Base-by-base conservation (phyloP, 2,797 vertebrate species). In the Discoglossus pictus region DNA sequence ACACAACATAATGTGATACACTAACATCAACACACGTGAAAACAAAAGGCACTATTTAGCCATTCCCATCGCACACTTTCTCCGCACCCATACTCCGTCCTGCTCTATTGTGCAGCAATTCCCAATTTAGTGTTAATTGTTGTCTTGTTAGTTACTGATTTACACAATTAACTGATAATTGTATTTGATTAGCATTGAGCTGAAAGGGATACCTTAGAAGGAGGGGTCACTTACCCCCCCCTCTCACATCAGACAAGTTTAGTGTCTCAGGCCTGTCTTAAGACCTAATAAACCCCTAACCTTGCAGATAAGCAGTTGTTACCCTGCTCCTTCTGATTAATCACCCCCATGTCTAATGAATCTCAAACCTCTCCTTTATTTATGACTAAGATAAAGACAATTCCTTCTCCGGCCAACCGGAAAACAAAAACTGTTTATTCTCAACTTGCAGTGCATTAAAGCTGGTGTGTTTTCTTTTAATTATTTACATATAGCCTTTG, bases 241-340 rank as follows among this genome's bases (percentile, higher is more conserved):
- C n/a, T 15, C 16, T 42, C 15, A 36, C 65, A 38, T 54, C 47
- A 61, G 44, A 35, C 36, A 43, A 23, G 21, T 15, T 4, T 31
- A 16, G 9, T 23, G 15, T 12, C 17, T 25, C 44, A 62, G 51
- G 56, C 60, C 17, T 34, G 36, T 61, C 52, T 20, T 51, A 21
- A 15, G 46, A 6, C 6, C 50, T 20, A 67, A 74, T 59, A 66
- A 76, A 64, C 56, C 74, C 69, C 36, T 3, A 74, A 74, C 46
- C 23, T n/a, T 2, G 1, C 31, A 44, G 61, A 67, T 50, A 76
- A 68, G 59, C 68, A 40, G 5, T 4, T 38, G 27, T 46, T 18
- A 63, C 24, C 78, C 82, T 73, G 35, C 50, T 59, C 59, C 43
- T 6, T 42, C 25, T 66, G 24, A 64, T 27, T 42, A 74, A 75